Conservation (phyloP, 2,797 vertebrate species). For the Micromesistius poutassou region DNA sequence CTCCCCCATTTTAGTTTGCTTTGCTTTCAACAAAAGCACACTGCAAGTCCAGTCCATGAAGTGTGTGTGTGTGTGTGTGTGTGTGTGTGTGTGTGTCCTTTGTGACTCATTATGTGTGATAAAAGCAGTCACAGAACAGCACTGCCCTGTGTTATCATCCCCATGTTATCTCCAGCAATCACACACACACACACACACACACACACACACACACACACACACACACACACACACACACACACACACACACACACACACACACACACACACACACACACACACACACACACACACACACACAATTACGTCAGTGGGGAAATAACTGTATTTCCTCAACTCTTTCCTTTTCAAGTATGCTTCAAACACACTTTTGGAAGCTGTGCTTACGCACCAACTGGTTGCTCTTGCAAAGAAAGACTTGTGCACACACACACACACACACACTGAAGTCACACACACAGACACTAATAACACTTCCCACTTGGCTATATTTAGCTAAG, state of each 20-base stretch:
- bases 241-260: constrained; percentile 13
- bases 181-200: constrained; percentile 17
- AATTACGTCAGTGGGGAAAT: not conserved
- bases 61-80: constrained; percentile 4
- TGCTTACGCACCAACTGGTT: not conserved
- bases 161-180: constrained; percentile 9
- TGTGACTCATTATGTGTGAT: constrained; percentile 25
- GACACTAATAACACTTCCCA: constrained; percentile 48
- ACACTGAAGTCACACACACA: constrained; percentile 42
- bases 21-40: not conserved
- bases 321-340: not conserved
- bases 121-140: constrained; percentile 18
- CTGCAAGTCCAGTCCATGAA: not conserved
- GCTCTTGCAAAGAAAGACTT: not conserved
- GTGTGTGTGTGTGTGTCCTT: not conserved
- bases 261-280: constrained; percentile 21
- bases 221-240: constrained; percentile 29
- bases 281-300: constrained; percentile 22
- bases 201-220: constrained; percentile 24
- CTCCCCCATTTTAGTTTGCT: not conserved
- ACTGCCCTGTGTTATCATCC: not conserved
- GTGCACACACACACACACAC: constrained; percentile 27
- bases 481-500: constrained; percentile 47
- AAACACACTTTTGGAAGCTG: not conserved
- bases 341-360: not conserved